These are phyloP conservation scores for Ischnus inquisitorius DNA, from an alignment of 2,888 invertebrate species.

Conservation along the genomic window DNA sequence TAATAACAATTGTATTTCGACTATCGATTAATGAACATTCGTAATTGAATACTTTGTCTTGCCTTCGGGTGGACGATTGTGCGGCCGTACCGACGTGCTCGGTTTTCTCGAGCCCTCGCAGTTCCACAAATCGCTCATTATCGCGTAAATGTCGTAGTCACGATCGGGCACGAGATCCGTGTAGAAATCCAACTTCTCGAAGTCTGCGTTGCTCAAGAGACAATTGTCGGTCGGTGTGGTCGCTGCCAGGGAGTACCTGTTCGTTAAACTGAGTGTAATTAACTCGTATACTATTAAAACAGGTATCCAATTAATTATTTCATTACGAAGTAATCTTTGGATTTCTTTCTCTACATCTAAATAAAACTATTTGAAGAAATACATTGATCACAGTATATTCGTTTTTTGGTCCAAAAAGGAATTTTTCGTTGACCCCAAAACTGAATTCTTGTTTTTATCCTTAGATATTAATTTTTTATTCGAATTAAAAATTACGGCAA, in stretches of 20 bases:
- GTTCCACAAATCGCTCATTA: conserved; percentile 88
- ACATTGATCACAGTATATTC: too few relatives aligned
- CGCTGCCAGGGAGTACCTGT: conserved; percentile 86
- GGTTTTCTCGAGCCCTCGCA: conserved; percentile 82
- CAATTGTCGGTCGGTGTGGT: conserved; percentile 91
- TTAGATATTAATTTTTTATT: too few relatives aligned
- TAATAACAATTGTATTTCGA: not conserved
- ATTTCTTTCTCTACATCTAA: too few relatives aligned
- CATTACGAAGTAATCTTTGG: not conserved
- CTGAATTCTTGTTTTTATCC: too few relatives aligned
- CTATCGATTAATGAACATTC: not conserved
- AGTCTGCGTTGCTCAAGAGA: conserved; percentile 90
- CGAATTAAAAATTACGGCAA: too few relatives aligned
- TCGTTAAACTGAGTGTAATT: not conserved
- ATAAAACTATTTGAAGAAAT: too few relatives aligned
- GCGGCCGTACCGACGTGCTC: conserved; percentile 25
- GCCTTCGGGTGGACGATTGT: conserved; percentile 75
- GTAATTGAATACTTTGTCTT: not conserved
- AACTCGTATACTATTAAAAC: too few relatives aligned
- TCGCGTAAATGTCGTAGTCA: conserved; percentile 93
- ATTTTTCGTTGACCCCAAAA: too few relatives aligned
- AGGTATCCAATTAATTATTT: not conserved
- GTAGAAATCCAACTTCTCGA: conserved; percentile 90
- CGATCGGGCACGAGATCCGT: conserved; percentile 91
- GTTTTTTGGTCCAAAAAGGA: too few relatives aligned